Base-by-base conservation (phyloP, 2,888 invertebrate genomes). In the Fragum fragum region DNA sequence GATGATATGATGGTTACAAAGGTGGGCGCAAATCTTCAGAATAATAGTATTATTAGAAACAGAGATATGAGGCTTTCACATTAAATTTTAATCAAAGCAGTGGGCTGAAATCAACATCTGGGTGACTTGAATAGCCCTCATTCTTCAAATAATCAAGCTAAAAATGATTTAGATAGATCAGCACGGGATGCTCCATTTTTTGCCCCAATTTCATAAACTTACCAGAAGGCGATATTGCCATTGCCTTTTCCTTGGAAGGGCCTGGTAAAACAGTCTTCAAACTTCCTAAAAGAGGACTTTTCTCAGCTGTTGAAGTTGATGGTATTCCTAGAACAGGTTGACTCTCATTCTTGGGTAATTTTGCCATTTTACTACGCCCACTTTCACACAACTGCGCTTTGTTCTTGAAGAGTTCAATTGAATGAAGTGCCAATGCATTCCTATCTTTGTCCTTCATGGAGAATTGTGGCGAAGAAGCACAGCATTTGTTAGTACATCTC, bases 361-460 rank as follows among this genome's bases (percentile, higher is more conserved):
- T 89, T n/a, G 93, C 91, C 2, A 92, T 87, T 76, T 93, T 93
- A 26, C 88, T 85, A 47, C 92, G 91, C 59, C 89, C 87, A n/a
- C 87, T 80, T n/a, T 94, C 97, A 95, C 98, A 98, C 39, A 98
- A 95, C 88, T 96, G 96, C 28, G 98, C 98, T 93, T 98, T 97
- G 9, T 97, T 96, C 81, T 97, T 97, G 93, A 97, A 97, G 81
- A 98, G 95, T 91, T 97, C 97, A 88, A 98, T 96, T 14, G 98
- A 98, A 93, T 97, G 96, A 0, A 97, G 97, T 36, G 98, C 98
- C 73, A 98, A 98, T 95, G 98, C 97, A 95, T 98, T 97, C 83
- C 97, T 97, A 81, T 97, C 96, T 90, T 97, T 95, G 91, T 96
- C 96, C 92, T 76, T 86, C 70, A 88, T 87, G 28, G 77, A 63